Conservation (phyloP, 2,888 invertebrate species). For the Periphyllus acericola region DNA sequence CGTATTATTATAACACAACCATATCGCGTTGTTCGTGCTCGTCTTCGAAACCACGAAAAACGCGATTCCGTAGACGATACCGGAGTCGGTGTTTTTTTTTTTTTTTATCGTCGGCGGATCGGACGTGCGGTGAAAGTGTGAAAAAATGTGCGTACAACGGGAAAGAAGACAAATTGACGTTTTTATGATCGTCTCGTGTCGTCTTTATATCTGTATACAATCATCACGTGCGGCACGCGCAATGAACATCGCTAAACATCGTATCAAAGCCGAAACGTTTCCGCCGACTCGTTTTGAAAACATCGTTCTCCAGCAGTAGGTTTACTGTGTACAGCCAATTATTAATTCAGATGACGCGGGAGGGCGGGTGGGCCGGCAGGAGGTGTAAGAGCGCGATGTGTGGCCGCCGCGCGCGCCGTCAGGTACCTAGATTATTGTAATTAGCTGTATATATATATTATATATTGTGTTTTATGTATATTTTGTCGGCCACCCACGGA, state of each 20-base stretch:
- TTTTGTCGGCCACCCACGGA: conserved; percentile 52
- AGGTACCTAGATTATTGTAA: conserved; percentile 47
- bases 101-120: neutral
- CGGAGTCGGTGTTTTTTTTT: neutral
- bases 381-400: conserved; percentile 32
- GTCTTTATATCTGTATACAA: neutral
- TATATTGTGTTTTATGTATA: conserved; percentile 1
- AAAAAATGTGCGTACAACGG: neutral
- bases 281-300: neutral
- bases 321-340: neutral
- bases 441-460: conserved; percentile 15
- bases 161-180: neutral
- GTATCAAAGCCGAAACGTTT: neutral
- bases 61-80: neutral
- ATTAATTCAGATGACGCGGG: too few relatives aligned
- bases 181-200: neutral
- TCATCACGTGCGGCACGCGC: neutral
- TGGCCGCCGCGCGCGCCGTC: conserved; percentile 41
- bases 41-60: neutral
- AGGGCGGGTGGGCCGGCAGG: neutral
- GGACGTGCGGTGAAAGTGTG: neutral
- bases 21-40: neutral
- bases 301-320: neutral
- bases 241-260: neutral
- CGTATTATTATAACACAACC: too few relatives aligned